Conservation (phyloP, 2,113 vertebrate species). For the Rhynchomys soricoides region DNA sequence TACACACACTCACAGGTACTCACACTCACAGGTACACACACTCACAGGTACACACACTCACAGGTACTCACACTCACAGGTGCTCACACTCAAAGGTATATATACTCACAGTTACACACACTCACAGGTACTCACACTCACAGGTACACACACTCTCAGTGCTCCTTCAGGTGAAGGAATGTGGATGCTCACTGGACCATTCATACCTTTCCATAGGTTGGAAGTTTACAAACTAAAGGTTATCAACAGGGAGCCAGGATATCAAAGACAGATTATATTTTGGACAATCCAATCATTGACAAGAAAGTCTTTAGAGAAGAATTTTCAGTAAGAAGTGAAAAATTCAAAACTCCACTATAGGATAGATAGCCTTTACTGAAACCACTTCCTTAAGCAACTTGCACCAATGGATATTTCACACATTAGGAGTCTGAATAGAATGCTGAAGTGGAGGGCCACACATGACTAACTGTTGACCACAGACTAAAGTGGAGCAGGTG, state of each 20-base stretch:
- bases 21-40: no score
- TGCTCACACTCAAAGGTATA: no score
- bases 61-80: no score
- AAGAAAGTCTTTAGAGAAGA: neutral
- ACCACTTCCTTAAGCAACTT: neutral
- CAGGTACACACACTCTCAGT: neutral
- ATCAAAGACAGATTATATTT: neutral
- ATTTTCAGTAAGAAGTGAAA: conserved; percentile 5
- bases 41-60: no score
- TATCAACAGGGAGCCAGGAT: neutral
- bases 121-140: neutral
- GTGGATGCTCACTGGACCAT: neutral
- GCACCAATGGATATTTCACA: no score
- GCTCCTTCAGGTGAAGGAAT: neutral
- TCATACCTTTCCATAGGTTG: neutral
- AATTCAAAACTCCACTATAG: neutral
- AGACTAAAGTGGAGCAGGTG: neutral
- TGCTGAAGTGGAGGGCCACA: neutral
- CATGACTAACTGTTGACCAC: neutral
- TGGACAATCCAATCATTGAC: neutral
- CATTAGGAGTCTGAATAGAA: neutral
- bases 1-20: no score
- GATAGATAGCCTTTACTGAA: neutral
- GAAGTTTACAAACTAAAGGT: conserved; percentile 1
- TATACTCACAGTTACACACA: no score